A percentile compares a stretch with the other conserved stretches of the same genome.
phyloP scores from a whole-genome alignment of 2,113 vertebrate genomes.

The Paracanthobrama guichenoti region DNA sequence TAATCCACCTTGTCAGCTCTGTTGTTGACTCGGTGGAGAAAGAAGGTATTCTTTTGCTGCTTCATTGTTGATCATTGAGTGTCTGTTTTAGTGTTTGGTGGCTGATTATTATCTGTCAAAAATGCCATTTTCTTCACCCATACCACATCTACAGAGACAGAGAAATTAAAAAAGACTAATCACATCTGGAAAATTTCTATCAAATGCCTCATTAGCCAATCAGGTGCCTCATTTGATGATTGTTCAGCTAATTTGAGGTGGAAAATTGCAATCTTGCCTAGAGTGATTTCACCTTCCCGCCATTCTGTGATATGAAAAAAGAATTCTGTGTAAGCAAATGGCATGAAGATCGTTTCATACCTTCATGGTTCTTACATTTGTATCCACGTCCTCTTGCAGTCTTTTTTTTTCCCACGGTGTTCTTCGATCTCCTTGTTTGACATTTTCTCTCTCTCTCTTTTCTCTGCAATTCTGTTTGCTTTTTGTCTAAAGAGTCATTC shows the following conservation, averaged over 20 bases:
- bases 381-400: constrained; percentile 39
- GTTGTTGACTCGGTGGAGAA: constrained; percentile 90
- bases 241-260: constrained; percentile 18
- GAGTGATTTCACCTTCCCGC: background rate
- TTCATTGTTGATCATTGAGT: constrained; percentile 39
- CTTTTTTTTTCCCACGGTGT: constrained; percentile 36
- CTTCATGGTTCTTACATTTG: constrained; percentile 18
- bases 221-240: background rate
- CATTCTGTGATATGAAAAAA: background rate
- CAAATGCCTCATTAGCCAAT: constrained; percentile 9
- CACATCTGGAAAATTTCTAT: background rate
- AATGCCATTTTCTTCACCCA: constrained; percentile 71
- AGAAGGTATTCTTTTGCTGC: constrained; percentile 85
- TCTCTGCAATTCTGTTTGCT: constrained; percentile 73
- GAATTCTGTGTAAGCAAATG: constrained; percentile 65
- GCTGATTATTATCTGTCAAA: constrained; percentile 55
- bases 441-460: constrained; percentile 83
- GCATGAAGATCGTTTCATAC: constrained; percentile 55
- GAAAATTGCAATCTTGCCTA: background rate
- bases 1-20: constrained; percentile 95
- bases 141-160: background rate
- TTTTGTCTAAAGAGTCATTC: constrained; percentile 92
- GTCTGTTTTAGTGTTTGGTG: constrained; percentile 60
- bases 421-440: constrained; percentile 58
- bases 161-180: background rate